Evolutionary conservation across 2,888 invertebrate genomes (phyloP), one percentile per base, ranked within the genome.

Genomic region (Amaurobius ferox): DNA sequence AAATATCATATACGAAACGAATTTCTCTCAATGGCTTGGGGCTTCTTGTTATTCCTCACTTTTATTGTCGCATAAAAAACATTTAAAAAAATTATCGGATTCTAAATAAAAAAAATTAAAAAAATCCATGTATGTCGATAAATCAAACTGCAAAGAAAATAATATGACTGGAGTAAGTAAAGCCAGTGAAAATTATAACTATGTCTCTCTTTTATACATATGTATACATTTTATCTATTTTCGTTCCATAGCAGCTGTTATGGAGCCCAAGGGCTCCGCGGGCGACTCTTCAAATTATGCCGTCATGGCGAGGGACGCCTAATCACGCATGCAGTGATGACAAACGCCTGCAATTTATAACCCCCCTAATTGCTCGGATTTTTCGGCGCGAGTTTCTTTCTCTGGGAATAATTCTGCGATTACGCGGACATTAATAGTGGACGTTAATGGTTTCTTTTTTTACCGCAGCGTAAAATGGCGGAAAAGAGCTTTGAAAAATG

Each of bases 301-400:
- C 76, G 83, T 76, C 80, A 68, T 44, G 44, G 16, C 16, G 44
- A 44, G 44, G 44, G 13, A 39, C 32, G 48, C 62, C 44, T 73
- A 67, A 67, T 80, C 40, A 80, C 40, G 74, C 30, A 81, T 81
- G 74, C 83, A 70, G 83, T 28, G 83, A 83, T 83, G 83, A 83
- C 83, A 80, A 44, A 67, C 39, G 62, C 30, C 19, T n/a, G 77
- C 83, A 83, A 83, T 83, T 83, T 83, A 83, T 83, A 83, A 83
- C 68, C 70, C 32, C 76, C 73, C 70, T 76, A 76, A 76, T 76
- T 76, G 70, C 66, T 26, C 67, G 44, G 62, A 62, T 62, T 28
- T 28, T 29, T 55, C 55, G 6, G 55, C 55, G 55, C 55, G 55
- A 23, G 23, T 26, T 55, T 62, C 62, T 26, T 62, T 29, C 28